Base-by-base conservation (phyloP, 2,113 vertebrate species). In the Ramphastos sulfuratus region DNA sequence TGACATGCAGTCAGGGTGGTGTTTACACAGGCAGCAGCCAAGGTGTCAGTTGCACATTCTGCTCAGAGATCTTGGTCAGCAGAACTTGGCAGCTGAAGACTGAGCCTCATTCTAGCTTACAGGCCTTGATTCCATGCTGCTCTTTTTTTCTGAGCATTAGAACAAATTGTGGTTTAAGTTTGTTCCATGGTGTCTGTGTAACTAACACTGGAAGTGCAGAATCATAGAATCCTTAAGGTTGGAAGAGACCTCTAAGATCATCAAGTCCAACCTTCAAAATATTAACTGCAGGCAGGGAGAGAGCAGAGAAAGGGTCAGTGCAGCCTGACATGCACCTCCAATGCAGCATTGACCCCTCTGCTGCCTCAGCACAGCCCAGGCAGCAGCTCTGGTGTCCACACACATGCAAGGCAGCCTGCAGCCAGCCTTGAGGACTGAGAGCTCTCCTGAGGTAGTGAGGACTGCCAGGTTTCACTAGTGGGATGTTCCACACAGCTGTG, bases 281-380 rank as follows among this genome's bases (percentile, higher is more conserved):
- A 52, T 25, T 52, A 52, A 52, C 23, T 52, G 50, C 23, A 52
- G 50, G 24, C 50, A 50, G 48, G 48, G 10, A 50, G 48, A 50
- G 48, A 50, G 48, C 48, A 50, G 48, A 50, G 48, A 50, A 50
- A 35, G 23, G 6, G 37, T 7, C 30, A 15, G 58, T 0, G 6
- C 7, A n/a, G 58, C n/a, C 52, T 59, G 66, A 44, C 27, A 4
- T 0, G 16, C 44, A 28, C 31, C 8, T 0, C 5, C 33, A 18
- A 15, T 3, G 44, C 25, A 28, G 52, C 44, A 14, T 0, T 15
- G 66, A 67, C 28, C 50, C 23, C 12, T 52, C 19, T 9, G 48
- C 23, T 52, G 10, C 63, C 44, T 37, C 39, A 63, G 56, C 55
- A 7, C 37, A 37, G 7, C 23, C 28, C 31, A n/a, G 18, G 10